Percentiles rank a stretch among this genome's conserved stretches.
phyloP scores from a whole-genome alignment of 2,113 vertebrate species.

The Athene noctua region DNA sequence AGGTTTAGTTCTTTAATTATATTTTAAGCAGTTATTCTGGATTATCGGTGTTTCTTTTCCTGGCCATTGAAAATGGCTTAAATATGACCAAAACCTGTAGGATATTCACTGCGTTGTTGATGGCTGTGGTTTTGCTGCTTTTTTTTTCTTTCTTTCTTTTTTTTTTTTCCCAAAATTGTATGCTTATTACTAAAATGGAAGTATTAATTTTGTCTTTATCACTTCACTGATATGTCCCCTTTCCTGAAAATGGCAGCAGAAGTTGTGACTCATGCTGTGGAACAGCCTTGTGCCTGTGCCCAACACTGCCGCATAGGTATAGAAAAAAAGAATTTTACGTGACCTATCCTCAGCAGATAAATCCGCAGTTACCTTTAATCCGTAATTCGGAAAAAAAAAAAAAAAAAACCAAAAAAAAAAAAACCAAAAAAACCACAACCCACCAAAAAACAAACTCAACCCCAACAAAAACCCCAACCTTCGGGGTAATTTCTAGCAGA shows the following conservation, averaged over 20 bases:
- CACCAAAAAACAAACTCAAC: not conserved
- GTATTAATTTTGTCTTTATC: not conserved
- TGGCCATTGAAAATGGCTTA: not conserved
- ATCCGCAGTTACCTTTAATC: conserved; percentile 22
- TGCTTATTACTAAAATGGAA: not conserved
- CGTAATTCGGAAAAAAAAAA: not conserved
- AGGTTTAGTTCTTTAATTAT: not conserved
- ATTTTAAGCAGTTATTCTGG: not conserved
- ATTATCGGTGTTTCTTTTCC: not conserved
- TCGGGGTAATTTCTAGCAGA: not conserved
- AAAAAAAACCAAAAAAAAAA: not conserved
- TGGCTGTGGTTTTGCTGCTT: not conserved
- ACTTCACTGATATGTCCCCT: not conserved
- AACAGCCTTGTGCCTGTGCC: conserved; percentile 23
- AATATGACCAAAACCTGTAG: not conserved
- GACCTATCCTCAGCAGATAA: conserved; percentile 16
- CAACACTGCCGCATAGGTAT: conserved; percentile 53
- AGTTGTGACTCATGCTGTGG: conserved; percentile 55
- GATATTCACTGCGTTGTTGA: not conserved
- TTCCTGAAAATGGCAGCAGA: conserved; percentile 54
- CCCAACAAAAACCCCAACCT: not conserved
- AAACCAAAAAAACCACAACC: not conserved
- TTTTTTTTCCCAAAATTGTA: not conserved
- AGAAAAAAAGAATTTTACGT: conserved; percentile 45
- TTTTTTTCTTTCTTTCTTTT: not conserved